Evolutionary conservation across 1,140 invertebrate genomes (phyloP), one percentile per base, ranked within the genome.

Genomic region (Brachionus calyciflorus): DNA sequence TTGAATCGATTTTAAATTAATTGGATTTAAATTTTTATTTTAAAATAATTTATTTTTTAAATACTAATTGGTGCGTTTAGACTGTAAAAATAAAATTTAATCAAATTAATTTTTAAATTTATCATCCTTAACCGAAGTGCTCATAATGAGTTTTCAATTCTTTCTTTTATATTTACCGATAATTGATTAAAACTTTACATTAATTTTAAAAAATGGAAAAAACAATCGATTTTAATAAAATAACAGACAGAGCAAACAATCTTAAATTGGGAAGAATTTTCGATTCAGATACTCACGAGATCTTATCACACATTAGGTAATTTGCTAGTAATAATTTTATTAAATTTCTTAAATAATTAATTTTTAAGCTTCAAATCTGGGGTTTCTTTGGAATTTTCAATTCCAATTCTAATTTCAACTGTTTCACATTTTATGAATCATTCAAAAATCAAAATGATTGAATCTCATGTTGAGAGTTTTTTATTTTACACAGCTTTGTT

Each of bases 401-500:
- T 26, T 10, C 21, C 21, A 26, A 53, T 48, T 53, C 30, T 53
- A 12, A 26, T 53, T 26, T 53, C 51, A 53, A 26, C 51, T 26
- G 51, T 53, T 21, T 21, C 51, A 53, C 51, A 53, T 53, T 53
- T 53, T 12, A 53, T 53, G 51, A 53, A 53, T 26, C 24, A 53
- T 53, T 26, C 21, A 24, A 51, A 51, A 21, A 53, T 53, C 24
- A 53, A 53, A 53, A 10, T 53, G 21, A 21, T 26, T 53, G 51
- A 53, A 21, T 53, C 21, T 26, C 17, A 24, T 53, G 14, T 26
- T 24, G 51, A 53, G 51, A 30, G 51, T 26, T 53, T 53, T 53
- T 53, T 53, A 53, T 53, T 53, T 5, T 53, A 53, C 30, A 53
- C 51, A 53, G 51, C 21, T 26, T 53, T 53, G 30, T 53, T 53